Percentiles rank a stretch among this genome's conserved stretches.
phyloP scores from a whole-genome alignment of 2,797 vertebrate genomes.

The Scomberomorus guttatus region DNA sequence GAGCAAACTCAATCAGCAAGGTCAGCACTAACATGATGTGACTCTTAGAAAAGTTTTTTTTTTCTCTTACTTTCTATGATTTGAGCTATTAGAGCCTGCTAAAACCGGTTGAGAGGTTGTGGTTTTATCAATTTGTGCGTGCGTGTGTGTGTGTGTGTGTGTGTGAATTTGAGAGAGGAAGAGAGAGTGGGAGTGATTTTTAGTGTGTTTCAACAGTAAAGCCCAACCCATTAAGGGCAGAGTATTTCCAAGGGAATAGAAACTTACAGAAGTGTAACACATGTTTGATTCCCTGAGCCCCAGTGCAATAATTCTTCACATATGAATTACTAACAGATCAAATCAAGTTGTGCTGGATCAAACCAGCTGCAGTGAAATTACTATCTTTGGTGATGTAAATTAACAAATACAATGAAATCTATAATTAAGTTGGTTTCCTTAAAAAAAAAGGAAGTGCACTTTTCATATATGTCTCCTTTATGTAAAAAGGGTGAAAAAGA shows the following conservation, averaged over 20 bases:
- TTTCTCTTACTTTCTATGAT: conserved; percentile 50
- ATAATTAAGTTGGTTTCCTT: conserved; percentile 23
- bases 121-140: conserved; percentile 61
- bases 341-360: conserved; percentile 54
- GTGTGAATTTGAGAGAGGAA: conserved; percentile 15
- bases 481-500: not conserved
- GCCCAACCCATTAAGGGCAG: conserved; percentile 64
- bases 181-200: conserved; percentile 9
- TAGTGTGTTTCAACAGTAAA: conserved; percentile 33
- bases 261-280: conserved; percentile 74
- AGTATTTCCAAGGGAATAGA: conserved; percentile 65
- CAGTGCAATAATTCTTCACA: conserved; percentile 69
- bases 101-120: conserved; percentile 64
- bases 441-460: not conserved
- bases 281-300: conserved; percentile 71
- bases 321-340: conserved; percentile 71
- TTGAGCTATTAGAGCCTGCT: conserved; percentile 69
- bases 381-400: conserved; percentile 27
- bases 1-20: conserved; percentile 82
- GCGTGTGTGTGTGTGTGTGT: conserved; percentile 8
- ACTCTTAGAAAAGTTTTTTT: conserved; percentile 47
- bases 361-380: conserved; percentile 54
- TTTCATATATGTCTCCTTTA: not conserved
- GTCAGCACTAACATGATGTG: conserved; percentile 71
- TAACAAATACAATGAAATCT: conserved; percentile 35